Evolutionary conservation across 2,797 vertebrate species (phyloP), one percentile per base, ranked within the genome.

Genomic region (Simalia tracyae): DNA sequence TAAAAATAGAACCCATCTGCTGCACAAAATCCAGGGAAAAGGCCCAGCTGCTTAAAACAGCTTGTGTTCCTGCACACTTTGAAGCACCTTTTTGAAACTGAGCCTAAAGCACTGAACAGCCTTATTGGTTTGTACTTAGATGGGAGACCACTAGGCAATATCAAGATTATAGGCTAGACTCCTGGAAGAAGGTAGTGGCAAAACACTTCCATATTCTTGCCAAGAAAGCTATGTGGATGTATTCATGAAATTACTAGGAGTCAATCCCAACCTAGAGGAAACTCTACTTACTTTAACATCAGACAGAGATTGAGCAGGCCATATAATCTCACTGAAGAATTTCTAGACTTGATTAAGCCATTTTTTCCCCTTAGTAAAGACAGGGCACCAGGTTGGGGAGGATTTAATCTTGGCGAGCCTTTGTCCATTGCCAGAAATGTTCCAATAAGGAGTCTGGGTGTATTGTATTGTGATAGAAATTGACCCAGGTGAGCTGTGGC

Each of bases 41-140:
- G 19, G 17, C 72, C 72, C 72, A 81, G 72, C 72, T 46, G 36
- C 72, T 81, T 81, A 81, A 81, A 81, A 81, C 72, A 87, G 50
- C 59, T 87, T 87, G 26, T 87, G 50, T 87, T 57, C 86, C 86
- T 87, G 59, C 36, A 56, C 50, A 87, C 86, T 87, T 87, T n/a
- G 50, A 60, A 56, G 59, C 59, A 87, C 50, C 59, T 87, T 87
- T 87, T 6, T 36, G 59, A 57, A 87, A 87, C 54, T 57, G 17
- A 91, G 59, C 57, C 56, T 42, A 88, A 81, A 81, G 72, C 72
- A 81, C 36, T 54, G 22, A 76, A 81, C 19, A 81, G 31, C 36
- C 72, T 8, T 81, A 81, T 8, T 24, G 36, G 36, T 22, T 42
- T 81, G 72, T 42, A 76, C 31, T 81, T 81, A 81, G 19, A 46